These are phyloP conservation scores for Platynereis dumerilii DNA, from an alignment of 2,888 invertebrate species.

Conservation along the genomic window DNA sequence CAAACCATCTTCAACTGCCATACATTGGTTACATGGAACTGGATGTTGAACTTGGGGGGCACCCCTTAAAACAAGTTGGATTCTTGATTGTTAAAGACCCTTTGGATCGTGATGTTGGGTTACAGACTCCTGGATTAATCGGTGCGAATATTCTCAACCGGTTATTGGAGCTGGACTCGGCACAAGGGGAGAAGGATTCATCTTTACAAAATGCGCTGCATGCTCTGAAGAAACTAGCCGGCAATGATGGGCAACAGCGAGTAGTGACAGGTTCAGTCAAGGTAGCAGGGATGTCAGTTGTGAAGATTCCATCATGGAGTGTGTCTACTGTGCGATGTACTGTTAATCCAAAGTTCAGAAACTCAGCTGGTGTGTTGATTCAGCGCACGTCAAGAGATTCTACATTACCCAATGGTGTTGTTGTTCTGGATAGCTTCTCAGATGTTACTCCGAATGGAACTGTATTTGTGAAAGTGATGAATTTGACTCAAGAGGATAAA, in stretches of 20 bases:
- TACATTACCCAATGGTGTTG: neutral
- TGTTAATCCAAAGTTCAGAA: too few relatives aligned
- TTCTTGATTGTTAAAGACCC: neutral
- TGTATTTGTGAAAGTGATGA: neutral
- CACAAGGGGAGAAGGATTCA: too few relatives aligned
- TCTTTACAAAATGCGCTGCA: neutral
- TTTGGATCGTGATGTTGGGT: neutral
- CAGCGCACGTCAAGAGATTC: too few relatives aligned
- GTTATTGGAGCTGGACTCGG: too few relatives aligned
- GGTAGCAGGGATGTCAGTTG: neutral
- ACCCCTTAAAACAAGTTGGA: neutral
- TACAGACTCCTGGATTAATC: neutral
- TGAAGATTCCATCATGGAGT: constrained; percentile 5
- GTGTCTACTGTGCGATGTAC: constrained; percentile 2
- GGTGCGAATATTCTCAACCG: constrained; percentile 2
- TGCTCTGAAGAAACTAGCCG: neutral
- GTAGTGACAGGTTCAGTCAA: neutral
- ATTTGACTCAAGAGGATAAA: neutral
- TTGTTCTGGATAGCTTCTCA: neutral
- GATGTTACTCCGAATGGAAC: neutral
- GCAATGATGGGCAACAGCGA: neutral
- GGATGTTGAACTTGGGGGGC: neutral
- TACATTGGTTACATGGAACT: neutral
- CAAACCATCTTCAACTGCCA: neutral
- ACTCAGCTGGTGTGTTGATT: too few relatives aligned